Evolutionary conservation across 2,888 invertebrate genomes (phyloP).

Genomic region (Morpho deidamia): DNA sequence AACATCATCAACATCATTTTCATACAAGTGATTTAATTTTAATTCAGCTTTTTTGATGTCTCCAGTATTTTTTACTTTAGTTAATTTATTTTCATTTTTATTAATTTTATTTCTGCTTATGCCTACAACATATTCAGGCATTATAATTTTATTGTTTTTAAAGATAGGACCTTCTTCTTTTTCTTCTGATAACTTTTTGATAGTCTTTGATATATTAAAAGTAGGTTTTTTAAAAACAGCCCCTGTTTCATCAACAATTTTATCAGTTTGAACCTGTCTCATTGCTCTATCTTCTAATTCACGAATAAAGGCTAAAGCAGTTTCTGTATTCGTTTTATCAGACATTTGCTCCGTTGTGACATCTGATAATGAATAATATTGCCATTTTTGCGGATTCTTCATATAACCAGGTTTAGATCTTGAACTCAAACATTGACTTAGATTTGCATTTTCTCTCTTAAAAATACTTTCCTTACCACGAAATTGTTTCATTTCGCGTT

Average conservation of each 20-base stretch:
- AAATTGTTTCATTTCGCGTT: constrained; percentile 79
- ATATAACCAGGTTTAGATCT: constrained; percentile 70
- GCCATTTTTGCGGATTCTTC: constrained; percentile 89
- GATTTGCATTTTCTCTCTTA: constrained; percentile 84
- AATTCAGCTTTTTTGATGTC: constrained; percentile 46
- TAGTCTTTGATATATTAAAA: constrained; percentile 51
- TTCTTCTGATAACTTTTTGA: constrained; percentile 38
- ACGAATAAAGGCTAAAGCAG: constrained; percentile 86
- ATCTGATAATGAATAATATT: constrained; percentile 87
- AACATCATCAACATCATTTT: constrained; percentile 44
- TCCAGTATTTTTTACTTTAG: constrained; percentile 23
- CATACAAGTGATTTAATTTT: constrained; percentile 68
- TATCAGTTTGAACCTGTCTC: constrained; percentile 36
- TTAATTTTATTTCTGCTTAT: constrained; percentile 65
- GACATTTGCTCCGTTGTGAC: constrained; percentile 87
- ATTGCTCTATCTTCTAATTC: constrained; percentile 79
- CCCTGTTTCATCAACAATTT: constrained; percentile 41
- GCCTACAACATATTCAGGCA: constrained; percentile 92
- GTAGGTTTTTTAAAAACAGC: constrained; percentile 62
- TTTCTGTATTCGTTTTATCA: constrained; percentile 85
- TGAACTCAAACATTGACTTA: constrained; percentile 74
- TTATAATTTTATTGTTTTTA: constrained; percentile 83
- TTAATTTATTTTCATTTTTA: constrained; percentile 38
- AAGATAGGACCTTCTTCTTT: constrained; percentile 65
- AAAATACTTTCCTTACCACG: constrained; percentile 88